Conservation (phyloP, 2,113 vertebrate species). For the Notothenia rossii region DNA sequence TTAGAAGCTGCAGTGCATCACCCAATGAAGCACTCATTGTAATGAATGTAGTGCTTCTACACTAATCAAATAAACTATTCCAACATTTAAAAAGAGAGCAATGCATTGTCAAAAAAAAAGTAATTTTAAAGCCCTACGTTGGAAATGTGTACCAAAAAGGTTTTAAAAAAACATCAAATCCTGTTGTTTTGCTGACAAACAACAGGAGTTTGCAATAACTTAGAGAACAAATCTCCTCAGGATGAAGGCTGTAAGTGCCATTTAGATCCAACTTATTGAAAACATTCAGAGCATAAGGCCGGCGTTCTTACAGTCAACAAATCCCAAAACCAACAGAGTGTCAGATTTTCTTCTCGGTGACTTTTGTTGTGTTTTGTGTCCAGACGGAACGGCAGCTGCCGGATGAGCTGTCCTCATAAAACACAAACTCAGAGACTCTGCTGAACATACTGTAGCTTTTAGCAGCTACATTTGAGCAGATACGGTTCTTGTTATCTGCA, state of each 20-base stretch:
- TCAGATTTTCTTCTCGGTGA: neutral
- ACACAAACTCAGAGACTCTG: neutral
- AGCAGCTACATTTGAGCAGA: neutral
- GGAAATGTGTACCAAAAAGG: too few species aligned
- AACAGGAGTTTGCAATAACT: neutral
- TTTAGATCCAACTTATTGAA: neutral
- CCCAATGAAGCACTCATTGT: too few species aligned
- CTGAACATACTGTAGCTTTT: neutral
- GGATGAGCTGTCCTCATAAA: neutral
- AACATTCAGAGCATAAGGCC: neutral
- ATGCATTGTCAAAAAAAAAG: too few species aligned
- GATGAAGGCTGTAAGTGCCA: neutral
- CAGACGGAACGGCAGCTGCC: neutral
- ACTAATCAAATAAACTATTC: too few species aligned
- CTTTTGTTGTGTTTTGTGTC: neutral
- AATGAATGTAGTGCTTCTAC: too few species aligned
- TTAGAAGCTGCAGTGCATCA: too few species aligned
- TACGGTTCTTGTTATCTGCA: neutral
- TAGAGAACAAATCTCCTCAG: neutral
- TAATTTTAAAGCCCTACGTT: too few species aligned
- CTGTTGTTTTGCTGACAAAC: too few species aligned
- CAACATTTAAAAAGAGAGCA: too few species aligned
- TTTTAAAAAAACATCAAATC: too few species aligned
- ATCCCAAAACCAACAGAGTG: neutral
- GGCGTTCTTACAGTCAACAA: conserved; percentile 4